These are phyloP conservation scores for Arctopsyche grandis DNA, from an alignment of 1,140 invertebrate species.

Conservation along the genomic window DNA sequence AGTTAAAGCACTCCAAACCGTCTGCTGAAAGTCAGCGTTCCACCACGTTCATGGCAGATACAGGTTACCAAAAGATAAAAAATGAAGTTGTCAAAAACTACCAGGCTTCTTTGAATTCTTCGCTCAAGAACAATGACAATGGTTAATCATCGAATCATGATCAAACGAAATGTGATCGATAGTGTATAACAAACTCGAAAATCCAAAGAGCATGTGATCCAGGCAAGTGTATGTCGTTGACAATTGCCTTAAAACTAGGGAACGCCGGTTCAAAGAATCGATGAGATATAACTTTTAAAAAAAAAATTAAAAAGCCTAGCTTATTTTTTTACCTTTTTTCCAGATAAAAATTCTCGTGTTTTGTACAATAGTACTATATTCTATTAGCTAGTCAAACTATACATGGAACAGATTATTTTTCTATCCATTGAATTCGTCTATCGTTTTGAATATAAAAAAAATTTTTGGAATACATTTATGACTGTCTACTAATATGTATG, in stretches of 20 bases:
- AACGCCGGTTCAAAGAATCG: neutral
- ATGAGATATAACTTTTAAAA: neutral
- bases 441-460: too few relatives aligned
- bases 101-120: constrained; percentile 47
- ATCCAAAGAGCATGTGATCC: too few relatives aligned
- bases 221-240: too few relatives aligned
- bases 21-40: constrained; percentile 38
- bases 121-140: constrained; percentile 47
- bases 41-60: constrained; percentile 41
- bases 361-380: neutral
- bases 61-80: constrained; percentile 51
- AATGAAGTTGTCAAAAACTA: constrained; percentile 52
- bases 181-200: too few relatives aligned
- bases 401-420: neutral
- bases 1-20: constrained; percentile 47
- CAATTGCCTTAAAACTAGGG: neutral
- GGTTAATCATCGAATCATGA: constrained; percentile 13
- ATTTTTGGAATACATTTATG: too few relatives aligned
- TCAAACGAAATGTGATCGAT: neutral
- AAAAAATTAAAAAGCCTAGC: too few relatives aligned
- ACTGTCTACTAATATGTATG: too few relatives aligned
- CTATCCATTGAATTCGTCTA: neutral
- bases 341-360: neutral
- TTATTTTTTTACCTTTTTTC: too few relatives aligned
- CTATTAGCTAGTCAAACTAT: neutral